phyloP scores from a whole-genome alignment of 2,797 vertebrate species.

The Linurgus olivaceus region DNA sequence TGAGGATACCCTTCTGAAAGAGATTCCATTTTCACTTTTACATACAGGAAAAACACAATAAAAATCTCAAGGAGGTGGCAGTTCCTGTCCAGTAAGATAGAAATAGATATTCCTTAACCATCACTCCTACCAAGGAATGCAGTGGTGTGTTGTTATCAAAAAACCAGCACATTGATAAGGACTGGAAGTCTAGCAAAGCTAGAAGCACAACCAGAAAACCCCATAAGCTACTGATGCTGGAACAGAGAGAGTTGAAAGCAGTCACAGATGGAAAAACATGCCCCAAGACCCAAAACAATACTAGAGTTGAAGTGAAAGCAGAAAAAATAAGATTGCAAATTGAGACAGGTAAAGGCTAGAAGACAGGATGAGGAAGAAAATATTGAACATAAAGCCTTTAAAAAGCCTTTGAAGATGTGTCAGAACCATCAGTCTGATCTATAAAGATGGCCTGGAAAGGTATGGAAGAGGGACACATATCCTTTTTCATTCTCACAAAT shows the following conservation, averaged over 20 bases:
- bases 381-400: background rate
- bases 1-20: background rate
- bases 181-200: background rate
- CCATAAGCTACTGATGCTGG: background rate
- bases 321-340: background rate
- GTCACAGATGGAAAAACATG: background rate
- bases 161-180: background rate
- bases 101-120: background rate
- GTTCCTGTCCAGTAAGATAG: background rate
- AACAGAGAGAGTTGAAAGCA: background rate
- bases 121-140: background rate
- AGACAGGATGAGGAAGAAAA: background rate
- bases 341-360: background rate
- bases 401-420: background rate
- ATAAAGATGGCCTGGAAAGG: background rate
- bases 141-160: background rate
- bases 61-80: background rate
- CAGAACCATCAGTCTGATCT: background rate
- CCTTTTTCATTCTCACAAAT: background rate
- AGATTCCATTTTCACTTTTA: background rate
- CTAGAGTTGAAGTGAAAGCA: background rate
- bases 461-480: background rate
- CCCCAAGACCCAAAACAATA: background rate
- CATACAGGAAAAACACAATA: background rate
- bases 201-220: background rate